Conservation (phyloP, 92 coral and sea anemone species). For the Porites lobata region DNA sequence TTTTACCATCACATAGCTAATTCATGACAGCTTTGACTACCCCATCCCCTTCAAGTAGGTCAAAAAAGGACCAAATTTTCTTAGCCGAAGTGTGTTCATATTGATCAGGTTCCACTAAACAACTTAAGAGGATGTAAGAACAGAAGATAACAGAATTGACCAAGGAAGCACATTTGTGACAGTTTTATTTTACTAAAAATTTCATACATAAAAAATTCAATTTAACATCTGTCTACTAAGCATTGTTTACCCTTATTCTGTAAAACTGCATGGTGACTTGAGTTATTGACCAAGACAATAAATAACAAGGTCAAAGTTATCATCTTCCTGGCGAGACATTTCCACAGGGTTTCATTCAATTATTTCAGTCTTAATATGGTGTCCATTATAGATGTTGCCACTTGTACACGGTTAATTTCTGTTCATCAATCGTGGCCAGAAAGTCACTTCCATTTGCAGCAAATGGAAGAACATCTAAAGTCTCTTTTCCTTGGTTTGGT, state of each 20-base stretch:
- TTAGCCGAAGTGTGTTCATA: too few relatives aligned
- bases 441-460: constrained; percentile 75
- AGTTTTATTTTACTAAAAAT: constrained; percentile 6
- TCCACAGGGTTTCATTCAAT: too few relatives aligned
- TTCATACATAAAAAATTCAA: background rate
- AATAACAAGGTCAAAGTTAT: background rate
- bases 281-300: background rate
- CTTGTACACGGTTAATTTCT: constrained; percentile 83
- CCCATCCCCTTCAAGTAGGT: too few relatives aligned
- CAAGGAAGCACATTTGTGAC: background rate
- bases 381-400: constrained; percentile 45
- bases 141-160: background rate
- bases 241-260: background rate
- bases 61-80: too few relatives aligned
- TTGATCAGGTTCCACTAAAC: too few relatives aligned
- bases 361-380: too few relatives aligned
- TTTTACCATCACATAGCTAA: too few relatives aligned
- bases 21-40: too few relatives aligned
- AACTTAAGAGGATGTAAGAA: too few relatives aligned
- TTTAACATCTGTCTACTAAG: constrained; percentile 7
- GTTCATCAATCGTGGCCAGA: constrained; percentile 83
- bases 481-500: constrained; percentile 90
- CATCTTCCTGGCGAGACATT: too few relatives aligned
- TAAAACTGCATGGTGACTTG: too few relatives aligned
- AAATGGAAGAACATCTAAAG: constrained; percentile 84